These are phyloP conservation scores for Alces alces DNA, from an alignment of 2,113 vertebrate genomes.

Conservation along the genomic window DNA sequence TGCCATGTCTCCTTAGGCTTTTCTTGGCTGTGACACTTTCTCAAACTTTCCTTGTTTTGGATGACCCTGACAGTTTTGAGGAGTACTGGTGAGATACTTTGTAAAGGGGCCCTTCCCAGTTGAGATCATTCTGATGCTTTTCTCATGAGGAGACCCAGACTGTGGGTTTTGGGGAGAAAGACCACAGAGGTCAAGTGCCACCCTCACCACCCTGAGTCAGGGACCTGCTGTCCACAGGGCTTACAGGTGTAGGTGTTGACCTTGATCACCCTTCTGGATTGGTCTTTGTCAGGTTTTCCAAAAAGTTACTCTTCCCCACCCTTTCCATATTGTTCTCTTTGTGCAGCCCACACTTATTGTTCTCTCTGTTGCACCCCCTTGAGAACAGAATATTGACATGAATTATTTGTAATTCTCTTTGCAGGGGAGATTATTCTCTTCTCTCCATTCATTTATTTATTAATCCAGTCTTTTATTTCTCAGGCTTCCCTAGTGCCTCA, in stretches of 20 bases:
- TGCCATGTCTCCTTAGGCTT: background rate
- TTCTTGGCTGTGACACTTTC: background rate
- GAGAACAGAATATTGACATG: background rate
- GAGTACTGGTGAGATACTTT: background rate
- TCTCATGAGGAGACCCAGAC: background rate
- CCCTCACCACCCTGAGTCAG: background rate
- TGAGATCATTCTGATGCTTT: background rate
- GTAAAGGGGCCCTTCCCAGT: background rate
- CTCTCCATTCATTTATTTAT: background rate
- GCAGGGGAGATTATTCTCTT: background rate
- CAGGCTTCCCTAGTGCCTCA: background rate
- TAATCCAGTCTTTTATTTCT: background rate
- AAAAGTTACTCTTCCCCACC: background rate
- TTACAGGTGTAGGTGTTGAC: no score
- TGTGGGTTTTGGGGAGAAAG: background rate
- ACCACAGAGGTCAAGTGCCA: background rate
- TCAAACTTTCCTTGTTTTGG: background rate
- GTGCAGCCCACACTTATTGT: background rate
- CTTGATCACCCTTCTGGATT: background rate
- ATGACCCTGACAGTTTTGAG: background rate
- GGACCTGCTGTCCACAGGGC: rapidly evolving
- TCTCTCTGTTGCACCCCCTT: background rate
- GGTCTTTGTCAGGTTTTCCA: background rate
- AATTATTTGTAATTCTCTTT: background rate
- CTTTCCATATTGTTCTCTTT: background rate